Base-by-base conservation (phyloP, 2,797 vertebrate genomes). In the Lepilemur septentrionalis region DNA sequence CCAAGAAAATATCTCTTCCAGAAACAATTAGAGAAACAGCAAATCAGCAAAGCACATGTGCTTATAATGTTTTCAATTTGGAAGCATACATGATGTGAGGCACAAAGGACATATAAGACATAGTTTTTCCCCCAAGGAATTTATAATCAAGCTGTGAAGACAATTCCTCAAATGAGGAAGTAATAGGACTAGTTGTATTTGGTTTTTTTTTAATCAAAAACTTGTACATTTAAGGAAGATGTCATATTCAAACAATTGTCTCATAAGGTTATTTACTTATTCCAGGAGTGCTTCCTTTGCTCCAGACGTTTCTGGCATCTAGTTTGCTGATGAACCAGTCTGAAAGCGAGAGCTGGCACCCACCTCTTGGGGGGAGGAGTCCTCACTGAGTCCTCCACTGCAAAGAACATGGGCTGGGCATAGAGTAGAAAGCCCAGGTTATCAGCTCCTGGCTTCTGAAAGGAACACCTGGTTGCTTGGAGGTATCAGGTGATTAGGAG, bases 401-500 rank as follows among this genome's bases (percentile, higher is more conserved):
- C 63, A 80, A 67, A 89, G 67, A 88, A 50, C 35, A 13, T 4
- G 12, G 84, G 20, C 52, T 73, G 59, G 69, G 85, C 84, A 93
- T 84, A 89, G 91, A 91, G 80, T 57, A 17, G 23, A 30, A 76
- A 67, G 80, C 80, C 96, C 76, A 61, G 97, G 96, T 97, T 97
- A 97, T 97, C 94, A 38, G 95, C 86, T 90, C 87, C 72, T 85
- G 55, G 48, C 91, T 97, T 93, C 96, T 97, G 96, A 97, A 97
- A 97, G 94, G 94, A 95, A 94, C 96, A 97, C 97, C 97, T 98
- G 96, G 93, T 67, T 73, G 38, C 95, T 93, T 91, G 93, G 48
- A 75, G 35, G 93, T 97, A 97, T 97, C 97, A 81, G 76, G 92
- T 96, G 94, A 90, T 92, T 59, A 55, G 72, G 87, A 96, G 91